Base-by-base conservation (phyloP, 2,888 invertebrate species). In the Lacanobia oleracea region DNA sequence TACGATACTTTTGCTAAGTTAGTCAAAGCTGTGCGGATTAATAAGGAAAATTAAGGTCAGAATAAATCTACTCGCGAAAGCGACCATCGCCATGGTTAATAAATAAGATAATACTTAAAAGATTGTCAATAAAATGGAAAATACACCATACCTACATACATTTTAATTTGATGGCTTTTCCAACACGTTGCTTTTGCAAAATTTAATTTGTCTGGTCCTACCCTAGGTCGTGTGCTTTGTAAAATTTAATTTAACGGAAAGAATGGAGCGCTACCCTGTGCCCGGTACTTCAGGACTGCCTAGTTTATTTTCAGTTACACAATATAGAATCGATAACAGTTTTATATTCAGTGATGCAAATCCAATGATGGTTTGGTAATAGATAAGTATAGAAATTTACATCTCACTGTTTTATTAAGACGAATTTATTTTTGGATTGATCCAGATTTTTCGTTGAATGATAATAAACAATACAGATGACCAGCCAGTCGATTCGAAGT, bases 381-480 rank as follows among this genome's bases (percentile, higher is more conserved):
- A n/a, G n/a, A n/a, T n/a, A n/a, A n/a, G n/a, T n/a, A n/a, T n/a
- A n/a, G n/a, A 43, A 8, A 18, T 33, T 33, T 68, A 23, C 18
- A 18, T 21, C 6, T 50, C 68, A 51, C 50, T 18, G 16, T 16
- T 18, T 53, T n/a, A 72, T 51, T 72, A 16, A 16, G 6, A 23
- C 59, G 14, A 27, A 33, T 40, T 14, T 43, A 43, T 23, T 43
- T 71, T 73, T 33, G 14, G 14, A 27, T 71, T 48, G 56, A 48
- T 18, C n/a, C 37, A 40, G 23, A 16, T 61, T 60, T 14, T 8
- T 5, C 10, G n/a, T 14, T 59, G 5, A 21, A 18, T 21, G 48
- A 9, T 21, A 14, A 45, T 37, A 8, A 33, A 54, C 16, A 67
- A 64, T 0, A 16, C 16, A 4, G 10, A n/a, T n/a, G n/a, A n/a